phyloP scores from a whole-genome alignment of 1,140 invertebrate species.

The Panagrolaimus sp. region DNA sequence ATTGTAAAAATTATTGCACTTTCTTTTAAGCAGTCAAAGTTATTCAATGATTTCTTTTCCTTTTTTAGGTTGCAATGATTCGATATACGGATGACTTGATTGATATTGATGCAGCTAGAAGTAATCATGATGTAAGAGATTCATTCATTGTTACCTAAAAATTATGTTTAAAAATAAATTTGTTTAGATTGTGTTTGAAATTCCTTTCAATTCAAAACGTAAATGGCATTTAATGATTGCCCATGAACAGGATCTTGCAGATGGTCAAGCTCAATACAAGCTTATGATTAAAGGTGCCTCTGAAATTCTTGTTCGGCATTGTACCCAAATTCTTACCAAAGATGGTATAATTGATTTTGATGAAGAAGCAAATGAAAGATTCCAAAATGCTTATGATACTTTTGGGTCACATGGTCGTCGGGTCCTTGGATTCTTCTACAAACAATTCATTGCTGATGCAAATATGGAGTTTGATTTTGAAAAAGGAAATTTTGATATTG shows the following conservation, averaged over 20 bases:
- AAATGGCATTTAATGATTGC: slow-evolving; percentile 54
- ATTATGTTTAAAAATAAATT: slow-evolving; percentile 17
- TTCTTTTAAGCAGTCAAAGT: too few species aligned
- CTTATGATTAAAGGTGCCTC: slow-evolving; percentile 54
- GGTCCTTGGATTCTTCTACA: slow-evolving; percentile 52
- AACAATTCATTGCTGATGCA: slow-evolving; percentile 36
- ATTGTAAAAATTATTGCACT: too few species aligned
- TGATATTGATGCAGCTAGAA: slow-evolving; percentile 27
- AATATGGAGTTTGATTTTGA: slow-evolving; percentile 37
- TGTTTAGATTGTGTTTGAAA: slow-evolving; percentile 52
- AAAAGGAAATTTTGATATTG: slow-evolving; percentile 41
- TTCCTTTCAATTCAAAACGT: slow-evolving; percentile 54
- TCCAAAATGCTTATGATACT: slow-evolving; percentile 43
- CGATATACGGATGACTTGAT: slow-evolving; percentile 35
- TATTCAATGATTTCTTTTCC: too few species aligned
- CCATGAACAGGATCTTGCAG: slow-evolving; percentile 22
- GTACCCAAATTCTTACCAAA: slow-evolving; percentile 37
- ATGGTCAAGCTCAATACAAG: slow-evolving; percentile 37
- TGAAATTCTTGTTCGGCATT: slow-evolving; percentile 47
- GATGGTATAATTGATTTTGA: slow-evolving; percentile 35
- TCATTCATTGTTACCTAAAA: not conserved
- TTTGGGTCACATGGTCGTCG: slow-evolving; percentile 50
- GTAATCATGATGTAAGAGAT: slow-evolving; percentile 30
- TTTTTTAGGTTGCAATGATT: slow-evolving; percentile 25
- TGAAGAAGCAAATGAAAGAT: slow-evolving; percentile 33